phyloP scores from a whole-genome alignment of 2,888 invertebrate genomes.

The Nasonia oneida region DNA sequence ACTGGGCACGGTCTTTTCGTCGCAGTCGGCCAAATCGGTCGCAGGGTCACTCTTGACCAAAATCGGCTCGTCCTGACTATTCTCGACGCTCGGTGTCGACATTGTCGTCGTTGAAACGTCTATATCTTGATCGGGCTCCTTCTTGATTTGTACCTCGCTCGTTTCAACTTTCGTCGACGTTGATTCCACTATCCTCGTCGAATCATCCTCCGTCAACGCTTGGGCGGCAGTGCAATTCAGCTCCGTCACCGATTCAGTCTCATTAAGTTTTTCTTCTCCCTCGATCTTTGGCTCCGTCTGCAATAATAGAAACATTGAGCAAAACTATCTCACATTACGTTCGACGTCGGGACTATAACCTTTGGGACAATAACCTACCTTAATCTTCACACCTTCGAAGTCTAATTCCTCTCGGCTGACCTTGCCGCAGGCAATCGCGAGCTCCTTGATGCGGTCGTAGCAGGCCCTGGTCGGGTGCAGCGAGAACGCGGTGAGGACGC shows the following conservation, averaged over 20 bases:
- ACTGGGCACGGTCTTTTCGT: constrained; percentile 83
- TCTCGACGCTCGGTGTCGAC: constrained; percentile 78
- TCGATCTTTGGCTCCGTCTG: constrained; percentile 28
- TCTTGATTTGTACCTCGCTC: constrained; percentile 52
- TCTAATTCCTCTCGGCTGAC: constrained; percentile 70
- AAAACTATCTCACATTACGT: neutral
- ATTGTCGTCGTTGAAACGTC: constrained; percentile 63
- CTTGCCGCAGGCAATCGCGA: constrained; percentile 80
- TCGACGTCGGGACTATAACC: neutral
- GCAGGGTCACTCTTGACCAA: constrained; percentile 81
- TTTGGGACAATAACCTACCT: neutral
- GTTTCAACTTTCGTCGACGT: constrained; percentile 25
- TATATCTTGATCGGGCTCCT: constrained; percentile 65
- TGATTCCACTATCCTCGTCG: neutral
- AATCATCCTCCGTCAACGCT: neutral
- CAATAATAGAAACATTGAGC: neutral
- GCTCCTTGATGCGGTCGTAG: constrained; percentile 81
- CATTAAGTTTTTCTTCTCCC: neutral
- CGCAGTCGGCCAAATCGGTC: constrained; percentile 82
- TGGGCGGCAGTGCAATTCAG: neutral
- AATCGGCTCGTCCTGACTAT: constrained; percentile 80
- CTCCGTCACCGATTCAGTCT: constrained; percentile 25
- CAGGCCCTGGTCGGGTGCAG: constrained; percentile 84
- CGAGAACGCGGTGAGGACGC: constrained; percentile 88
- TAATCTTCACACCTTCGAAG: neutral